Evolutionary conservation across 37 sponge, comb jelly and placozoan genomes (phyloP), one percentile per base, ranked within the genome.

Genomic region (Dysidea cf. avara): DNA sequence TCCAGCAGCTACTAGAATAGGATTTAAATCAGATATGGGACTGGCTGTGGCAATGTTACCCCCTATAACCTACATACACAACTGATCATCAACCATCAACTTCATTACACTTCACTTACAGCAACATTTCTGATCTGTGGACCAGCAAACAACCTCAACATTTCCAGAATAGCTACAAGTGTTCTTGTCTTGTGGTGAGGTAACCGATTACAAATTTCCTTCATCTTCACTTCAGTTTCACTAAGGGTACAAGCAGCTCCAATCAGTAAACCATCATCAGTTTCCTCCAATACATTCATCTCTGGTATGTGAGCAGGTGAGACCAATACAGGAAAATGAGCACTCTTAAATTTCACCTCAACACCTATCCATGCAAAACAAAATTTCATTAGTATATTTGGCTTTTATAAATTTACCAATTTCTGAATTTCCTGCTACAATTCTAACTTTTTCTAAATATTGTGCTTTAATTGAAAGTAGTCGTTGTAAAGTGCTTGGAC

Each of bases 81-180:
- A n/a, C n/a, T n/a, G n/a, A n/a, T n/a, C n/a, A n/a, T n/a, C n/a
- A n/a, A n/a, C n/a, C n/a, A n/a, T n/a, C n/a, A n/a, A n/a, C n/a
- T n/a, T n/a, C n/a, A n/a, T n/a, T n/a, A 18, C n/a, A 31, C 3
- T 46, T 7, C 2, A 47, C 83, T 82, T 55, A 82, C 83, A 36
- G 76, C 80, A n/a, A 86, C 75, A 61, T 86, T 86, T 39, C 79
- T 64, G 32, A 86, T 72, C 61, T 86, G 86, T 30, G 70, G 73
- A 24, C 80, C 80, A 21, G 76, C 86, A 39, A 80, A 86, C 80
- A 67, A 72, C 14, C 73, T 28, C 60, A 86, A 69, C 80, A 86
- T 86, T 21, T 86, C 86, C 38, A 86, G 25, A 1, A 86, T 38
- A 61, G 86, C 86, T 34, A 6, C 13, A 20, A 86, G 63, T 25